Evolutionary conservation across 1,140 invertebrate genomes (phyloP), one percentile per base, ranked within the genome.

Genomic region (Uloborus diversus): DNA sequence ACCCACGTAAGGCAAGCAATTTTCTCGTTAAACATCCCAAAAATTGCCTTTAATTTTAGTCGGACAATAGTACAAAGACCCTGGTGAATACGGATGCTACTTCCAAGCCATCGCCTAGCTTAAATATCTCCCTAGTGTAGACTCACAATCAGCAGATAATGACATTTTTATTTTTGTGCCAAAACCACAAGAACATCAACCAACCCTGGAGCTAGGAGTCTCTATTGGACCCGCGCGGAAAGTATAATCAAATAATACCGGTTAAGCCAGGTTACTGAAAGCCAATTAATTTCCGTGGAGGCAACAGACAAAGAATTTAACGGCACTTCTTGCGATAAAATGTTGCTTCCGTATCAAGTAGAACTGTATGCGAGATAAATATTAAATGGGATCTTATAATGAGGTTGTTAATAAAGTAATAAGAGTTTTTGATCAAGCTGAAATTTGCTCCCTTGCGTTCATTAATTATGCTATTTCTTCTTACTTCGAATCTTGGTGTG

Each of bases 191-290:
- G 71, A 75, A 75, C 71, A 75, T 75, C 71, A 75, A 75, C 71
- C 51, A 51, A 53, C 27, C 69, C 71, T 51, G 59, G 20, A 53
- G 71, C 71, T 64, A 75, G 4, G 27, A 33, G n/a, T n/a, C 42
- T 75, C 42, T 75, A 75, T 75, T 75, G 71, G 71, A 62, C 71
- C 71, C 71, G 71, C 64, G 71, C 71, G 71, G 71, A 62, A 75
- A 53, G 28, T 20, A 57, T 75, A 75, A 75, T 75, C 64, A 75
- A 75, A 75, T 75, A 75, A 75, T 59, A 75, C 28, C 37, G 71
- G 71, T 75, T 75, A 64, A 75, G 59, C 57, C 56, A 64, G 35
- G 71, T 75, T 75, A 75, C 71, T 33, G 71, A 75, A 75, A 75
- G 71, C 57, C 59, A 75, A 75, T 75, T 75, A 75, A 75, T 75